Percentiles rank a stretch among this genome's conserved stretches.
phyloP scores from a whole-genome alignment of 2,797 vertebrate species.

The Melanogrammus aeglefinus region DNA sequence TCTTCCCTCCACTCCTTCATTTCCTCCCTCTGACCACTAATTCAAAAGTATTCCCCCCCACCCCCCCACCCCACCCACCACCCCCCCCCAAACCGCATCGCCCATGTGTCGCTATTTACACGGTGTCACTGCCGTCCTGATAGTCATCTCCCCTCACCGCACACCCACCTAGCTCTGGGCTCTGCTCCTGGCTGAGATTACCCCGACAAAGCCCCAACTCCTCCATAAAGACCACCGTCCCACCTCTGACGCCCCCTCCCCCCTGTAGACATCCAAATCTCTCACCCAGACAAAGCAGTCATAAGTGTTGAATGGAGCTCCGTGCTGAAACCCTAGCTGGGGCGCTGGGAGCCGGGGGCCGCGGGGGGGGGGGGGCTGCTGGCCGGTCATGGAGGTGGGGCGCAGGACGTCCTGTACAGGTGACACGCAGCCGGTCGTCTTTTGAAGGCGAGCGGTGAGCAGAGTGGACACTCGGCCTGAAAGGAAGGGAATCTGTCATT shows the following conservation, averaged over 20 bases:
- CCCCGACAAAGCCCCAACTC: constrained; percentile 67
- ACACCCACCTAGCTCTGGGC: constrained; percentile 32
- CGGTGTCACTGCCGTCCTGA: constrained; percentile 46
- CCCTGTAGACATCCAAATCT: constrained; percentile 67
- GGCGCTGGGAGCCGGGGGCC: too few species aligned
- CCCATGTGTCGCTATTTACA: constrained; percentile 18
- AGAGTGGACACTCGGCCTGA: constrained; percentile 61
- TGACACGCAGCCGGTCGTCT: constrained; percentile 58
- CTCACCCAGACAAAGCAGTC: constrained; percentile 65
- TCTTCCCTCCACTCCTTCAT: neutral
- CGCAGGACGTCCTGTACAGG: constrained; percentile 62
- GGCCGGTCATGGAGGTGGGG: constrained; percentile 32
- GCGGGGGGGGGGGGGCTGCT: too few species aligned
- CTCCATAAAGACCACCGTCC: constrained; percentile 63
- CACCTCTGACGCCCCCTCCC: constrained; percentile 37
- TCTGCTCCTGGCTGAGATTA: constrained; percentile 56
- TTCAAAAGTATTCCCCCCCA: constrained; percentile 16
- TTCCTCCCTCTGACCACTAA: constrained; percentile 7
- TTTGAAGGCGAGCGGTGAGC: constrained; percentile 62
- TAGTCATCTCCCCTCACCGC: constrained; percentile 62
- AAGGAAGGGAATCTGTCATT: constrained; percentile 69
- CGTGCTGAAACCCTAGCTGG: constrained; percentile 57
- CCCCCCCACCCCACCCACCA: neutral
- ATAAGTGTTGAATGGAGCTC: constrained; percentile 64
- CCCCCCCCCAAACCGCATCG: constrained; percentile 1